These are phyloP conservation scores for Uloborus plumipes DNA, from an alignment of 2,888 invertebrate genomes.

Conservation along the genomic window DNA sequence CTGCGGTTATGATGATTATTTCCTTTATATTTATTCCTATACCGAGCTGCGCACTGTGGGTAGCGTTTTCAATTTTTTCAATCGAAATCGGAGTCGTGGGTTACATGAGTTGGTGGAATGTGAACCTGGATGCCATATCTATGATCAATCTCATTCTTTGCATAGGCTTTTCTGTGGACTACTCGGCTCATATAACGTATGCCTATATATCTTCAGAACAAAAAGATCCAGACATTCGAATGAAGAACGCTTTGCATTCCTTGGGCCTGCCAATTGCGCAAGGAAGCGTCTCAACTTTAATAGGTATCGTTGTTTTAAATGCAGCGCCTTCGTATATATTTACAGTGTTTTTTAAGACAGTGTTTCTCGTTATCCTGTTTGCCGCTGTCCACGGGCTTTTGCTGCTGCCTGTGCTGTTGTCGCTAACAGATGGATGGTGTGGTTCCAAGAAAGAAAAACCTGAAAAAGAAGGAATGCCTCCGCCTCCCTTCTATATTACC, in stretches of 20 bases:
- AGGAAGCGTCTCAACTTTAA: conserved; percentile 90
- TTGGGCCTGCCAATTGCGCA: conserved; percentile 92
- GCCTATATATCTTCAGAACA: conserved; percentile 93
- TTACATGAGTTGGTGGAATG: conserved; percentile 96
- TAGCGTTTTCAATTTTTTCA: conserved; percentile 92
- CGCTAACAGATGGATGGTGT: conserved; percentile 67
- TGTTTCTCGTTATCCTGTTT: conserved; percentile 93
- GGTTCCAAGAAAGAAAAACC: conserved; percentile 13
- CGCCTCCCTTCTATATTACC: conserved; percentile 55
- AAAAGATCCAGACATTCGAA: conserved; percentile 81
- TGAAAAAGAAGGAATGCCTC: conserved; percentile 29
- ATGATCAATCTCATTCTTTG: conserved; percentile 98
- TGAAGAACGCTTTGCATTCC: conserved; percentile 88
- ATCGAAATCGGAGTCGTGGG: conserved; percentile 95
- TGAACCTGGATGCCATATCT: conserved; percentile 93
- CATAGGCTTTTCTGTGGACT: conserved; percentile 95
- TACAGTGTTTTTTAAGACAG: conserved; percentile 96
- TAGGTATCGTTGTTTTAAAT: conserved; percentile 87
- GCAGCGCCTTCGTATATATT: conserved; percentile 95
- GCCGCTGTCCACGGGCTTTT: conserved; percentile 94
- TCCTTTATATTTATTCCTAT: conserved; percentile 95
- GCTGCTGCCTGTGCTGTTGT: conserved; percentile 80
- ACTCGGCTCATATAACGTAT: conserved; percentile 95
- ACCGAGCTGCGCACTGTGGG: conserved; percentile 91
- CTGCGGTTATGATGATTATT: conserved; percentile 92